Evolutionary conservation across 2,797 vertebrate species (phyloP), one percentile per base, ranked within the genome.

Genomic region (Tamandua tetradactyla): DNA sequence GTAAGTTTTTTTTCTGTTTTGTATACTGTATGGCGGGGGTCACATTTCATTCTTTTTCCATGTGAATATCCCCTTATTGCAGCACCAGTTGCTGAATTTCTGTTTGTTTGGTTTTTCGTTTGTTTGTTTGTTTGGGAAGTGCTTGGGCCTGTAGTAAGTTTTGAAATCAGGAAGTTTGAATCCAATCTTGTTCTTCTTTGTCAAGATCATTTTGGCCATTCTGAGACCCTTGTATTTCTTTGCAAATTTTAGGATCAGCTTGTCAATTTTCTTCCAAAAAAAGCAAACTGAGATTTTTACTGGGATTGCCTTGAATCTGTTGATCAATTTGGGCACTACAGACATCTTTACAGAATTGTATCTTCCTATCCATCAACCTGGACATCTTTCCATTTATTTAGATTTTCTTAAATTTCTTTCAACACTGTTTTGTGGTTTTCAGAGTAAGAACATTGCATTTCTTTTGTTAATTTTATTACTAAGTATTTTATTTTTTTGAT

Each of bases 401-500:
- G 42, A 32, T 71, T n/a, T 89, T 89, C n/a, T 35, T 35, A 35
- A 44, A 30, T 85, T 91, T 85, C n/a, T 94, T 93, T 80, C 40
- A 71, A 66, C 13, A 62, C 47, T 66, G 52, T 75, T 93, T 78
- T 84, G 13, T 64, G 62, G 22, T 52, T 79, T 94, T 93, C 30
- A 93, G 40, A 85, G 64, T 79, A 23, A 66, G 71, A 10, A 23
- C 55, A 91, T 95, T 81, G 15, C 15, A 92, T 76, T 76, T 76
- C 49, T 86, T 64, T 72, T n/a, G 79, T 90, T 64, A 88, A 81
- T 84, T 93, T 95, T 86, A 89, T 91, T 87, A 30, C 42, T 55
- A 27, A 87, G 5, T 23, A 17, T 91, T 93, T 93, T 83, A 40
- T 78, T 87, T 66, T 15, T 87, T 81, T 69, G 13, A 52, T 88